A percentile compares a stretch with the other conserved stretches of the same genome.
Evolutionary conservation across 1,140 invertebrate species (phyloP).

Genomic region (Trichoplusia ni): DNA sequence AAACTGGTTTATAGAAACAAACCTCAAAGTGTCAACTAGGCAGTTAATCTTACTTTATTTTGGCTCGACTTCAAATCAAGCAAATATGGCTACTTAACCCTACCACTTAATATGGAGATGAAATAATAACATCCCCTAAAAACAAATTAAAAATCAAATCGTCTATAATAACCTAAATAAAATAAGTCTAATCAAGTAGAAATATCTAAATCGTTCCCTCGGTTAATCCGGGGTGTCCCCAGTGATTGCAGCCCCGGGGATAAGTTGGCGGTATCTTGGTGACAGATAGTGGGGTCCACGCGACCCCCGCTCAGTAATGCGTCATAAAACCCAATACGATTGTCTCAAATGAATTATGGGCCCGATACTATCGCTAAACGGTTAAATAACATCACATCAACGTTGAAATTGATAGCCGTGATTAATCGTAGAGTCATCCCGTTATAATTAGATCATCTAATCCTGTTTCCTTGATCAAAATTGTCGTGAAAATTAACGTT

Average conservation of each 20-base stretch:
- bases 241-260: slow-evolving; percentile 51
- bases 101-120: not conserved
- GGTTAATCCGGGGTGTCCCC: slow-evolving; percentile 33
- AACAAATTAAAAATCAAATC: slow-evolving; percentile 18
- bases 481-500: no score
- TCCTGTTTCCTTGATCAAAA: no score
- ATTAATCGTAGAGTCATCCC: no score
- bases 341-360: slow-evolving; percentile 55
- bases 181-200: slow-evolving; percentile 10
- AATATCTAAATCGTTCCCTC: slow-evolving; percentile 13
- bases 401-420: no score
- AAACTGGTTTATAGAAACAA: no score
- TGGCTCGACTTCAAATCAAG: no score
- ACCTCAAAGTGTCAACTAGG: no score
- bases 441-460: no score
- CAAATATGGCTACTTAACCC: no score
- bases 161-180: slow-evolving; percentile 12
- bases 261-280: slow-evolving; percentile 64
- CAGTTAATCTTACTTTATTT: no score
- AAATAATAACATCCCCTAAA: not conserved
- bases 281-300: slow-evolving; percentile 53
- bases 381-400: slow-evolving; percentile 33
- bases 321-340: slow-evolving; percentile 72
- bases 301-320: slow-evolving; percentile 58
- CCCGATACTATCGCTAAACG: slow-evolving; percentile 44